Conservation (phyloP, 1,140 invertebrate genomes). For the Maconellicoccus hirsutus region DNA sequence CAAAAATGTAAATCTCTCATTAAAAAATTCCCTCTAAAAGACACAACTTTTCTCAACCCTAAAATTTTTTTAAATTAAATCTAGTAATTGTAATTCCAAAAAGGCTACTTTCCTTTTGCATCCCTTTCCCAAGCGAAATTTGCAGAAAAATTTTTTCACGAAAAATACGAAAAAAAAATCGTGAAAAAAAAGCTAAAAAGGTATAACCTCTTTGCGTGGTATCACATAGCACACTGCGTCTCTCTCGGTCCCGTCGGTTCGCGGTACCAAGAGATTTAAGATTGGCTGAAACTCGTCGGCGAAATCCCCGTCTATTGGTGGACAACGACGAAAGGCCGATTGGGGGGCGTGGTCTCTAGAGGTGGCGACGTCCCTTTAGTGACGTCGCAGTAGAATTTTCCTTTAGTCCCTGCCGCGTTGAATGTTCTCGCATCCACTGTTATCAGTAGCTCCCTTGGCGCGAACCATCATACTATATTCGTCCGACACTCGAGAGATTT, state of each 20-base stretch:
- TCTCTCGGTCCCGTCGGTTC: constrained; percentile 3
- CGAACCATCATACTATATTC: constrained; percentile 11
- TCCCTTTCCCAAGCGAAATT: too few relatives aligned
- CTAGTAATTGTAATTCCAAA: too few relatives aligned
- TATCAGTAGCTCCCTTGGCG: constrained; percentile 11
- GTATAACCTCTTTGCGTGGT: background rate
- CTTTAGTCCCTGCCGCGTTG: background rate
- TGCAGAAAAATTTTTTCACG: background rate
- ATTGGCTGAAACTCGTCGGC: background rate
- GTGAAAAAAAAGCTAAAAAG: background rate
- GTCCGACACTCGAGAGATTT: constrained; percentile 18
- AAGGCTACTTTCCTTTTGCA: too few relatives aligned
- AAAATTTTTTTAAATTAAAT: too few relatives aligned
- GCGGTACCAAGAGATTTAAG: background rate
- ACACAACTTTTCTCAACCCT: too few relatives aligned
- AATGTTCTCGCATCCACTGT: background rate
- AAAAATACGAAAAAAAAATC: background rate
- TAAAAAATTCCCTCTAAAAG: too few relatives aligned
- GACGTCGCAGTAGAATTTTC: constrained; percentile 9
- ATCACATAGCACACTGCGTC: background rate
- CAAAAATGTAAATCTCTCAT: too few relatives aligned
- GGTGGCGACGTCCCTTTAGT: constrained; percentile 1
- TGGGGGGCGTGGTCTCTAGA: constrained; percentile 1
- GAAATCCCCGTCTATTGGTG: background rate
- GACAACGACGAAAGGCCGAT: background rate